Base-by-base conservation (phyloP, 2,113 vertebrate genomes). In the Eolophus roseicapilla region DNA sequence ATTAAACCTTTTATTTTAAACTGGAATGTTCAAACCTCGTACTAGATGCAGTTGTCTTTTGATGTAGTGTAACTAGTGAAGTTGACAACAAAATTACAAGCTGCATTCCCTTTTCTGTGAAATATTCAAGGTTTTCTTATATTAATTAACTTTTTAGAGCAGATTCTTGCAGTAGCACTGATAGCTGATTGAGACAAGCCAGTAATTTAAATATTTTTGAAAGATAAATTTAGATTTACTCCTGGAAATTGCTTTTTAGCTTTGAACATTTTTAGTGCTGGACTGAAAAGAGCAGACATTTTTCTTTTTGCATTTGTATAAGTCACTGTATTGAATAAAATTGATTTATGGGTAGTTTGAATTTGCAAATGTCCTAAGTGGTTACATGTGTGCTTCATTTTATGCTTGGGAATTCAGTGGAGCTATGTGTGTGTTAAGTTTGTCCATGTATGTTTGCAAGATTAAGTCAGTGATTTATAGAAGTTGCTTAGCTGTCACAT, bases 241-340 rank as follows among this genome's bases (percentile, higher is more conserved):
- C 70, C 70, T 91, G 86, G 81, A 57, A 89, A 33, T 93, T 92
- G 20, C 49, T 49, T 89, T 94, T 62, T 49, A 87, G 21, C 86
- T 93, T 94, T 92, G 92, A 96, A 82, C 69, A 49, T 76, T 95
- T 92, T 92, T 88, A 76, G n/a, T 88, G 44, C 70, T 73, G 53
- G 73, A 57, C 65, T 71, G 83, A 70, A 86, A 75, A 85, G 62
- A 92, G 28, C 19, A 87, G 90, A 47, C 47, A 65, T 94, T 95
- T 95, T 94, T 94, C 80, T 91, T 95, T 87, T 79, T 85, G 27
- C 81, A 91, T 97, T 91, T 96, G 82, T 95, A 91, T 73, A 94
- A 94, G 89, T 87, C 86, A 89, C 70, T 86, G 11, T 53, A 25
- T 78, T 84, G 74, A 94, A 92, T 93, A 95, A 96, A 96, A 70